These are phyloP conservation scores for Phymorhynchus buccinoides DNA, from an alignment of 1,140 invertebrate species.

Conservation along the genomic window DNA sequence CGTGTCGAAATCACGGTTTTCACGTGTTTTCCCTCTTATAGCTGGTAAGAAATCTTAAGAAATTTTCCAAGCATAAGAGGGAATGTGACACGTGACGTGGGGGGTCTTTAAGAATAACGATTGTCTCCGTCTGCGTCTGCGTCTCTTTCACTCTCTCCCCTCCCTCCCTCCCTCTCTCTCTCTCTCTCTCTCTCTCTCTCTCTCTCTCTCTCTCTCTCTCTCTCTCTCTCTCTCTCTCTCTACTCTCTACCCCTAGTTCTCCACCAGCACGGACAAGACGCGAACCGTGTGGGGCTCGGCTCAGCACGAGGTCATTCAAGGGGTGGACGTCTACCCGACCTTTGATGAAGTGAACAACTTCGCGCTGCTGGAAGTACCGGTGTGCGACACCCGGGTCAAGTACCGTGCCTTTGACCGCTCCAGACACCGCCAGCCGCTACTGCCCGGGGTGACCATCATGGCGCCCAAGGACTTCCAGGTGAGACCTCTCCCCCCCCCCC, in stretches of 20 bases:
- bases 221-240: background rate
- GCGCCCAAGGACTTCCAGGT: constrained; percentile 1
- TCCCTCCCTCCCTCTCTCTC: background rate
- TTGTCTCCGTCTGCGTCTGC: background rate
- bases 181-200: background rate
- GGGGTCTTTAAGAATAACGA: too few species aligned
- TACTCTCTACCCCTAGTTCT: constrained; percentile 7
- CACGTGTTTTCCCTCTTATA: too few species aligned
- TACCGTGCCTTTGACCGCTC: constrained; percentile 26
- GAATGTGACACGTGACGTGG: too few species aligned
- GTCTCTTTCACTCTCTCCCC: background rate
- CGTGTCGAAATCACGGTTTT: too few species aligned
- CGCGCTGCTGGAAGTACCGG: constrained; percentile 8
- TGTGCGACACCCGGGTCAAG: constrained; percentile 31
- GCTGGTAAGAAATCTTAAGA: too few species aligned
- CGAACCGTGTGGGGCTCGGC: constrained; percentile 16
- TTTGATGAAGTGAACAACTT: constrained; percentile 27
- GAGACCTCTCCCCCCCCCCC: background rate
- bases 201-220: background rate
- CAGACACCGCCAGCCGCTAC: background rate
- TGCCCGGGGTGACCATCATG: constrained; percentile 22
- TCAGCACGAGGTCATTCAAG: background rate
- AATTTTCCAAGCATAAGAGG: too few species aligned
- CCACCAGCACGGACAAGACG: background rate
- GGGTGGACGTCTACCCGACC: constrained; percentile 20